Conservation (phyloP, 2,797 vertebrate species). For the Octomys mimax region DNA sequence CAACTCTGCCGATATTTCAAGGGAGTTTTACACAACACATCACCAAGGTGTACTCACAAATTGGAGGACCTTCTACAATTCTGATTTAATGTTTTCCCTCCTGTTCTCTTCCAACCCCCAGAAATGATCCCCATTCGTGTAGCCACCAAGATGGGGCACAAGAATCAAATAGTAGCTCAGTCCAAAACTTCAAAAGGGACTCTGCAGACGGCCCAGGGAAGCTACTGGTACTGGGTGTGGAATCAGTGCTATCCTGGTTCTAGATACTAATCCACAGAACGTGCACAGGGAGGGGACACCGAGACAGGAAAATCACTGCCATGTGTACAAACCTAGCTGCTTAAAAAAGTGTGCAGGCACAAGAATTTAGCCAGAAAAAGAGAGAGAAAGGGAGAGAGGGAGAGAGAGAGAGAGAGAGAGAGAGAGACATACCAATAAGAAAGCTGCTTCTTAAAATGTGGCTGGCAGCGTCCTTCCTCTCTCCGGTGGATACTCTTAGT, state of each 20-base stretch:
- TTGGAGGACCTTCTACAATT: background rate
- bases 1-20: background rate
- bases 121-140: slow-evolving; percentile 15
- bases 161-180: background rate
- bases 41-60: slow-evolving; percentile 40
- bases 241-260: slow-evolving; percentile 49
- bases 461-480: slow-evolving; percentile 68
- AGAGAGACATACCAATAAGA: slow-evolving; percentile 79
- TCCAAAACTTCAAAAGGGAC: background rate
- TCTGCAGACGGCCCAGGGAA: background rate
- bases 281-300: background rate
- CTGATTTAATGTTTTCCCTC: background rate
- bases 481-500: slow-evolving; percentile 77
- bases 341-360: slow-evolving; percentile 68
- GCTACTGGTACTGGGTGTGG: background rate
- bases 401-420: background rate
- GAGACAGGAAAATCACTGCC: slow-evolving; percentile 73
- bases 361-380: slow-evolving; percentile 78
- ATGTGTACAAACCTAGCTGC: slow-evolving; percentile 76
- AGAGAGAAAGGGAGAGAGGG: too few species aligned
- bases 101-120: background rate
- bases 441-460: slow-evolving; percentile 78
- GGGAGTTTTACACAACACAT: slow-evolving; percentile 32
- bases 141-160: background rate
- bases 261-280: slow-evolving; percentile 58